Percentiles rank a stretch among this genome's conserved stretches.
These are phyloP conservation scores for Pangasianodon gigas DNA, from an alignment of 2,113 vertebrate genomes.

Conservation along the genomic window DNA sequence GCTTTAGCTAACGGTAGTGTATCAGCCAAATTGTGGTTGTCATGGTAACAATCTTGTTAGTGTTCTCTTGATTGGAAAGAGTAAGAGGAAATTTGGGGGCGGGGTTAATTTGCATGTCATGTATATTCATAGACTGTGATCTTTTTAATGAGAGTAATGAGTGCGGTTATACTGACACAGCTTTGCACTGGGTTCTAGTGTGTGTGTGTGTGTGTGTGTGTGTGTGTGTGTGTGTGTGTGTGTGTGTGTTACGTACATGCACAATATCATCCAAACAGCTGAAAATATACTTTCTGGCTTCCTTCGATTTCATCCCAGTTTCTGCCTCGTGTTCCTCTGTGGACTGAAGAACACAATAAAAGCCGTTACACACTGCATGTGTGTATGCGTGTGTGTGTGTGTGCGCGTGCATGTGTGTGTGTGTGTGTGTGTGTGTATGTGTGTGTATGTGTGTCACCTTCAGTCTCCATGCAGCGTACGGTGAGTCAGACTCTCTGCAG, in stretches of 20 bases:
- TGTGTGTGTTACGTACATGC: conserved; percentile 82
- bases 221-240: conserved; percentile 7
- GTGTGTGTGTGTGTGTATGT: conserved; percentile 24
- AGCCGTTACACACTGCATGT: neutral
- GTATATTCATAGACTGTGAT: neutral
- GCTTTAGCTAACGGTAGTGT: neutral
- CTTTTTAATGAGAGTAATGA: neutral
- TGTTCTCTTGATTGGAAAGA: neutral
- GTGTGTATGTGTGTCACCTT: conserved; percentile 77
- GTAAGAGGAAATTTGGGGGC: neutral
- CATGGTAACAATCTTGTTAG: neutral
- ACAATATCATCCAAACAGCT: conserved; percentile 97
- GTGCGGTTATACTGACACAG: neutral
- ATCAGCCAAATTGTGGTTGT: neutral
- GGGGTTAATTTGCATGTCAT: neutral
- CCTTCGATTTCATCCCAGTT: conserved; percentile 99
- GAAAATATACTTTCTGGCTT: conserved; percentile 99
- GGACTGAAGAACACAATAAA: conserved; percentile 72
- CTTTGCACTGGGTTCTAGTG: no score
- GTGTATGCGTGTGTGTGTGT: neutral
- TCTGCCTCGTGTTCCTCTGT: conserved; percentile 96
- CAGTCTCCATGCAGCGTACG: conserved; percentile 92
- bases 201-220: neutral
- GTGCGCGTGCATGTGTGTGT: neutral
- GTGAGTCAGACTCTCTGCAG: conserved; percentile 84